Evolutionary conservation across 2,888 invertebrate species (phyloP), one percentile per base, ranked within the genome.

Genomic region (Drosophila fulvimacula): DNA sequence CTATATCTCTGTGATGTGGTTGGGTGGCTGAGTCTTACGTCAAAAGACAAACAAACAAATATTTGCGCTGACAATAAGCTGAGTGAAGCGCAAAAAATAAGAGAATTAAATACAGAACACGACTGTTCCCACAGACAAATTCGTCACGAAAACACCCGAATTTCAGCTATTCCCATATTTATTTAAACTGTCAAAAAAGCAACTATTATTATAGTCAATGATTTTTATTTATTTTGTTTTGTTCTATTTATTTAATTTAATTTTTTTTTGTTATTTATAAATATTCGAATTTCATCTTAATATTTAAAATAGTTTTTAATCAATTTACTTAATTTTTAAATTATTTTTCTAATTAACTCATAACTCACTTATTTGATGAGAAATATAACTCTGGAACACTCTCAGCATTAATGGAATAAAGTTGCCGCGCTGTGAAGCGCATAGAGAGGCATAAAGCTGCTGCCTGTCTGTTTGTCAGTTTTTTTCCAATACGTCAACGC

Each of bases 31-130:
- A 59, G 71, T 70, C 81, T 76, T 81, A 71, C 85, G 73, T 75
- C 79, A 79, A 81, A 82, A 87, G 81, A 77, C 85, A 88, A 87
- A 88, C 77, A 84, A 79, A 75, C 88, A 88, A 85, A 85, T 88
- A 85, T 88, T 85, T 85, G 81, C 72, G 72, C 66, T 81, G 83
- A 79, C 82, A 87, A 84, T 87, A 82, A 74, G 82, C 71, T 63
- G 60, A 69, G 67, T 46, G 53, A 49, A 64, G 67, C 63, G 62
- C 61, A 68, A 59, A 66, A 57, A 65, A 42, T 70, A 71, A 63
- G 34, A 42, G 72, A 79, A 82, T 74, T 72, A 72, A 68, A 65
- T 63, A 42, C 57, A 69, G 49, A 36, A 42, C 39, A 21, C 34
- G 38, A 19, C 24, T 27, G 65, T 73, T 73, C 73, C 30, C 7